Evolutionary conservation across 2,888 invertebrate species (phyloP).

Genomic region (Cecidostiba fungosa): DNA sequence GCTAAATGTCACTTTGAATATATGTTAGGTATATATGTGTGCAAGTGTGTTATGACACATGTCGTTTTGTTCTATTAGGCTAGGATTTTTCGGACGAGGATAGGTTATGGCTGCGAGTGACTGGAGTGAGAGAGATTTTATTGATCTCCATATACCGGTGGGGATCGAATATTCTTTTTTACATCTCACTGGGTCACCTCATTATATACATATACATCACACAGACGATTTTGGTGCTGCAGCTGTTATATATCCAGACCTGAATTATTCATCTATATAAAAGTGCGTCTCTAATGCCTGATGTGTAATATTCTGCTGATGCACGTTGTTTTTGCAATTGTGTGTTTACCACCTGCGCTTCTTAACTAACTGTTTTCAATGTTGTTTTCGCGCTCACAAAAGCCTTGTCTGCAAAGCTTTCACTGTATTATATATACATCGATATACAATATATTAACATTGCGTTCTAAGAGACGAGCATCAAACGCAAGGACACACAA

Average conservation of each 20-base stretch:
- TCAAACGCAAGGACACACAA: background rate
- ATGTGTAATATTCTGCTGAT: background rate
- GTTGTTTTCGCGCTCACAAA: background rate
- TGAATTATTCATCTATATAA: background rate
- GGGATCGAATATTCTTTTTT: conserved; percentile 40
- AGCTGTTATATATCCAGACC: background rate
- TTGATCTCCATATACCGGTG: conserved; percentile 29
- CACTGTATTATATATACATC: background rate
- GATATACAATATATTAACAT: background rate
- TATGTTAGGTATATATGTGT: background rate
- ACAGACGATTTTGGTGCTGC: background rate
- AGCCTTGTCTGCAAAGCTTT: conserved; percentile 5
- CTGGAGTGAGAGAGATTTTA: conserved; percentile 32
- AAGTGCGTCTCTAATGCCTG: background rate
- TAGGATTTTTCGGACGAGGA: background rate
- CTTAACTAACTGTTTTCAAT: background rate
- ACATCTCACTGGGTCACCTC: conserved; percentile 40
- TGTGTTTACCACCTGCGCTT: background rate
- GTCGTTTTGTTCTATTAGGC: background rate
- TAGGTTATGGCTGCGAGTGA: background rate
- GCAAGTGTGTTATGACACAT: background rate
- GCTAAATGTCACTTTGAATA: conserved; percentile 12
- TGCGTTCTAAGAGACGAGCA: background rate
- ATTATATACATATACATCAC: background rate
- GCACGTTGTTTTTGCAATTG: background rate